Evolutionary conservation across 37 sponge, comb jelly and placozoan species (phyloP), one percentile per base, ranked within the genome.

Genomic region (Diacarnus erythraeanus): DNA sequence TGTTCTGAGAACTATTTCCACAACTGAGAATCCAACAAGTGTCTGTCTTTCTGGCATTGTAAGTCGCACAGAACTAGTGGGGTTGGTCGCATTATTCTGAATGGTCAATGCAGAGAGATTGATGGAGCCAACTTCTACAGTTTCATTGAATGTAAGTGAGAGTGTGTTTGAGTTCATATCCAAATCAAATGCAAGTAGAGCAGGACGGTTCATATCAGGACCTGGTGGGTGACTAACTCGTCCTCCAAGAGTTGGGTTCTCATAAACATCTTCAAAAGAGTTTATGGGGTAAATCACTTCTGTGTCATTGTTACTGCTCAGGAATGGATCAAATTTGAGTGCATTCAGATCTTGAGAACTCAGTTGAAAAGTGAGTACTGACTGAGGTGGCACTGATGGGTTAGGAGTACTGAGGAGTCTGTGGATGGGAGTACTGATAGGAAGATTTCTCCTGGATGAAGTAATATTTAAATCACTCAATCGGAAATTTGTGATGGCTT

Each of bases 91-190:
- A n/a, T 36, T 59, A 23, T 76, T 81, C 42, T 69, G 72, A 0
- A 82, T 80, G 21, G 82, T 84, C 2, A 89, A 56, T 4, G 67
- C 47, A 3, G 90, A 86, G 23, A 89, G 51, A 58, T 89, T 65
- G 36, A 95, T 60, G 30, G 93, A 60, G 1, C 79, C 22, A 1
- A 68, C 31, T 42, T 92, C 74, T 20, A 95, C 88, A 54, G 87
- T 86, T 54, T 92, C 93, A 69, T 90, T 88, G 81, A 95, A 95
- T 21, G 69, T 75, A 22, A 95, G 80, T 6, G 74, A 75, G 15
- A 95, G 77, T 6, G 20, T 44, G 64, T 80, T 87, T n/a, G 70
- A 30, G 47, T 91, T 54, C 58, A 95, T 70, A 47, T 95, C 87
- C 23, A 95, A 57, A 36, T 80, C 81, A 74, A 95, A 95, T 21